Evolutionary conservation across 2,113 vertebrate genomes (phyloP).

Genomic region (Dipodomys spectabilis): DNA sequence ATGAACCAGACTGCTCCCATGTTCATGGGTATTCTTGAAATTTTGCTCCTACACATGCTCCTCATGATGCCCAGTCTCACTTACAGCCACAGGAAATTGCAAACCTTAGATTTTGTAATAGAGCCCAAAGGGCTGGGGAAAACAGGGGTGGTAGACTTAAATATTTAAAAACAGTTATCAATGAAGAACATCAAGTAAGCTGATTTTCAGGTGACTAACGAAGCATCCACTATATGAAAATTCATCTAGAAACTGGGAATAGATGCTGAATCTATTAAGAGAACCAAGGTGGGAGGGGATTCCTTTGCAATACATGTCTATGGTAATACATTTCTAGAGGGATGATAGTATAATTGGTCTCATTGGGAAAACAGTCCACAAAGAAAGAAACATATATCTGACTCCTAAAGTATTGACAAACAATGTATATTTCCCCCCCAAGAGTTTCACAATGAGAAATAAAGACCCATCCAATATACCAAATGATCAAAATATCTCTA

Average conservation of each 20-base stretch:
- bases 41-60: too few species aligned
- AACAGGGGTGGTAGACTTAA: not conserved
- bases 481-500: not conserved
- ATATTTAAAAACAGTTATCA: not conserved
- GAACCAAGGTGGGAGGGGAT: not conserved
- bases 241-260: not conserved
- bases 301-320: not conserved
- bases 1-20: too few species aligned
- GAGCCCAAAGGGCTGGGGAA: not conserved
- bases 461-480: too few species aligned
- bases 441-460: not conserved
- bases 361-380: not conserved
- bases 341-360: not conserved
- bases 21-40: too few species aligned
- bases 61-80: too few species aligned
- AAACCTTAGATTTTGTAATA: not conserved
- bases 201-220: not conserved
- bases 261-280: not conserved
- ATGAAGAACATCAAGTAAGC: not conserved
- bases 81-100: not conserved
- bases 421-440: not conserved
- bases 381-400: not conserved
- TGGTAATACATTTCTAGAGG: not conserved
- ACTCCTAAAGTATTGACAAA: not conserved
- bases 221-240: not conserved